phyloP scores from a whole-genome alignment of 2,888 invertebrate species.

The Argyra leucocephala region DNA sequence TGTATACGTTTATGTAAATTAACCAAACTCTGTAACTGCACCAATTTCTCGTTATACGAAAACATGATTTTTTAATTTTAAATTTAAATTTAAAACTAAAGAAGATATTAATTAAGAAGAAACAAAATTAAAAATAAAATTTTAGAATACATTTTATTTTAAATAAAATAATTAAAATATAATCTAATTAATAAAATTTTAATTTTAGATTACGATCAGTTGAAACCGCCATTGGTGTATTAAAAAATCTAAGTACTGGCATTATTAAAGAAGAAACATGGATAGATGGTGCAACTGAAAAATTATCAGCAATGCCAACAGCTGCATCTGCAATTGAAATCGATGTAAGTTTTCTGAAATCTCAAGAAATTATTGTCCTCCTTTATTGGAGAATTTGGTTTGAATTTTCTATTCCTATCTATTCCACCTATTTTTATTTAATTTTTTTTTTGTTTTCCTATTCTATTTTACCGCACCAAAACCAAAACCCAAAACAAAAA shows the following conservation, averaged over 20 bases:
- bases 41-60: no score
- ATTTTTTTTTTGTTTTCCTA: neutral
- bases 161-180: no score
- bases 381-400: no score
- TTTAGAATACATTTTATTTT: no score
- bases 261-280: slow-evolving; percentile 80
- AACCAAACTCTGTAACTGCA: no score
- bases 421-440: no score
- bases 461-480: neutral
- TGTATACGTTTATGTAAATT: no score
- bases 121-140: no score
- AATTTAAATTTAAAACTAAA: no score
- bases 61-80: no score
- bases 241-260: slow-evolving; percentile 83
- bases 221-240: slow-evolving; percentile 80
- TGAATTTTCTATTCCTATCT: neutral
- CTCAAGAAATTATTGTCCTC: neutral
- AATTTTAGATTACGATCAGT: slow-evolving; percentile 75
- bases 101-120: no score
- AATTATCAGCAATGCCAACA: slow-evolving; percentile 66
- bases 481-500: neutral
- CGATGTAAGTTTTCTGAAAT: slow-evolving; percentile 39
- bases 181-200: no score
- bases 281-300: slow-evolving; percentile 75
- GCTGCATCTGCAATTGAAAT: slow-evolving; percentile 46